Percentiles rank a stretch among this genome's conserved stretches.
phyloP scores from a whole-genome alignment of 30 jellyfish, hydroid and myxozoan genomes.

The Calvadosia cruxmelitensis region DNA sequence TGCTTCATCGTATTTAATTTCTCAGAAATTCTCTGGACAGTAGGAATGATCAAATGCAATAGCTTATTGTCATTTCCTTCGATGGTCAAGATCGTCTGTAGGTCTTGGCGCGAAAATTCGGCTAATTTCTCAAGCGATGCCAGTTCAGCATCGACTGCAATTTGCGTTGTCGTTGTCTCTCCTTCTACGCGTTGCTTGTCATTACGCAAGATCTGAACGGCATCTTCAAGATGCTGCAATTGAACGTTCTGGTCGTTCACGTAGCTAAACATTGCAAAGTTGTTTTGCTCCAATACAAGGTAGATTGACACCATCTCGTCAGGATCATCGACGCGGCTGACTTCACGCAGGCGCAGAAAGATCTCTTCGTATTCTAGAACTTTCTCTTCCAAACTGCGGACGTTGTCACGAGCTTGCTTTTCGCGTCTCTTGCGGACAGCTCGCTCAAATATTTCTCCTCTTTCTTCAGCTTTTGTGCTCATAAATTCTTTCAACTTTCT shows the following conservation, averaged over 20 bases:
- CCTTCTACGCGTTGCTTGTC: constrained; percentile 24
- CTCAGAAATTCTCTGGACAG: background rate
- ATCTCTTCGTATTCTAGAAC: constrained; percentile 56
- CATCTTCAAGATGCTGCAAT: constrained; percentile 28
- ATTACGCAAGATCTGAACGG: constrained; percentile 19
- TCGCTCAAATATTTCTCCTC: constrained; percentile 28
- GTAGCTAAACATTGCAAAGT: constrained; percentile 69
- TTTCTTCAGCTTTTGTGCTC: constrained; percentile 50
- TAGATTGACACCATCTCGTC: constrained; percentile 58
- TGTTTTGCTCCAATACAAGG: constrained; percentile 49
- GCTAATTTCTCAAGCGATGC: constrained; percentile 20
- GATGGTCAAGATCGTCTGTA: constrained; percentile 14
- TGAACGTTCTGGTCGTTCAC: constrained; percentile 64
- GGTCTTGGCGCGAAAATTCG: constrained; percentile 6
- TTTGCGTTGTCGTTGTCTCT: constrained; percentile 15
- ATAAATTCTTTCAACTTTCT: constrained; percentile 61
- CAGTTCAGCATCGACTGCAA: constrained; percentile 14
- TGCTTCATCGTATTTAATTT: background rate
- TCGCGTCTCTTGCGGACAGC: constrained; percentile 37
- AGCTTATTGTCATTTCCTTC: background rate
- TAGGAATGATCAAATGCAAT: background rate
- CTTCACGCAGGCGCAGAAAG: constrained; percentile 60
- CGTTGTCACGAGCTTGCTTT: constrained; percentile 23
- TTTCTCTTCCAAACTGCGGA: constrained; percentile 34
- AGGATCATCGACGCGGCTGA: constrained; percentile 39